phyloP scores from a whole-genome alignment of 2,797 vertebrate species.

The Pseudochirops cupreus region DNA sequence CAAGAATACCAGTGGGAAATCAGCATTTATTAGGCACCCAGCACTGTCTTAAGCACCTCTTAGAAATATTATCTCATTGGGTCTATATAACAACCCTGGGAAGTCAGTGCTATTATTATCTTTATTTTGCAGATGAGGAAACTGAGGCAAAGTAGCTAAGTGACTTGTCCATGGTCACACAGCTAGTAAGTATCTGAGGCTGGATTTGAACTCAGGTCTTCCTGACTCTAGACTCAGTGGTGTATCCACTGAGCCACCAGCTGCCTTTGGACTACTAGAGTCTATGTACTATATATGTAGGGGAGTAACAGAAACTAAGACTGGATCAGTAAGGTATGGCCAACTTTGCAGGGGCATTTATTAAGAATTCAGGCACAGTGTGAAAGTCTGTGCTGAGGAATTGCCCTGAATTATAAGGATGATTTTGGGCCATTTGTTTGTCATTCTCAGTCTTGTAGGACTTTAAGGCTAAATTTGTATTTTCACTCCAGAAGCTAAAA shows the following conservation, averaged over 20 bases:
- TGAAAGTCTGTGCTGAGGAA: neutral
- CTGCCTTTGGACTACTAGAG: neutral
- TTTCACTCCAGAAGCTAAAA: slow-evolving; percentile 65
- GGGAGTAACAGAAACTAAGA: neutral
- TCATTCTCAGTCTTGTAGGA: neutral
- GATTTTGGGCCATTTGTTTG: neutral
- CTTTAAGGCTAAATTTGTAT: slow-evolving; percentile 4
- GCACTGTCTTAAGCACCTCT: neutral
- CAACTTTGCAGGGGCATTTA: neutral
- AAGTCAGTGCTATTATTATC: neutral
- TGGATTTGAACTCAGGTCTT: neutral
- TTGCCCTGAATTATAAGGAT: slow-evolving; percentile 20
- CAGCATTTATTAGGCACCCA: neutral
- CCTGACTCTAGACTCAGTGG: neutral
- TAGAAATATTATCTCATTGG: neutral
- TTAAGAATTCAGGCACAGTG: neutral
- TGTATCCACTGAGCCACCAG: neutral
- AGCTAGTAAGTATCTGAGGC: neutral
- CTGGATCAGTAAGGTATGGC: neutral
- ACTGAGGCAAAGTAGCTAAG: neutral
- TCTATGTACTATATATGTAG: neutral
- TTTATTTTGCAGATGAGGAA: neutral
- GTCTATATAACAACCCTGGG: neutral
- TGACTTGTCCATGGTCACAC: neutral
- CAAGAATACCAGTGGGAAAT: neutral